A percentile compares a stretch with the other conserved stretches of the same genome.
phyloP scores from a whole-genome alignment of 2,888 invertebrate genomes.

The Phasia obesa region DNA sequence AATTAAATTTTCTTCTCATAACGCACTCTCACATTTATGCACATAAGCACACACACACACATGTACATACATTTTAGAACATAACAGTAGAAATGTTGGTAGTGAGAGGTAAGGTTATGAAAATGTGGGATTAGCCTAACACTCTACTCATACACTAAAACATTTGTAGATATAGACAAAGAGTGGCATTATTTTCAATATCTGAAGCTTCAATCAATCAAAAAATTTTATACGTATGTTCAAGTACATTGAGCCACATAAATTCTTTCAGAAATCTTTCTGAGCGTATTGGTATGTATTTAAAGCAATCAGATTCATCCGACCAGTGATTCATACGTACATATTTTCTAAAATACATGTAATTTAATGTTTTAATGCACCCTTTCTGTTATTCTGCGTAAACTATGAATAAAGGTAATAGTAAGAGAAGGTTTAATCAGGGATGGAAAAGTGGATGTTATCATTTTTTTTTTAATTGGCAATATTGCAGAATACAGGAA shows the following conservation, averaged over 20 bases:
- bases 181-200: slow-evolving; percentile 58
- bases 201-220: slow-evolving; percentile 67
- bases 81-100: neutral
- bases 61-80: neutral
- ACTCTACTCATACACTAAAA: slow-evolving; percentile 12
- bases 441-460: too few species aligned
- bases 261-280: slow-evolving; percentile 28
- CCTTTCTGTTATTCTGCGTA: neutral
- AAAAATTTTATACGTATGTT: slow-evolving; percentile 23
- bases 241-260: slow-evolving; percentile 4
- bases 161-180: neutral
- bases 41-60: neutral
- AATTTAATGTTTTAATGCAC: neutral
- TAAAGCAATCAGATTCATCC: neutral
- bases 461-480: too few species aligned
- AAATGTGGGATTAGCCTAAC: slow-evolving; percentile 50
- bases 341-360: neutral
- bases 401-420: neutral
- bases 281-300: slow-evolving; percentile 5
- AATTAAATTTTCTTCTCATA: slow-evolving; percentile 36
- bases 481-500: too few species aligned
- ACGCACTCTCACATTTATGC: neutral
- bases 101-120: slow-evolving; percentile 1
- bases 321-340: slow-evolving; percentile 8
- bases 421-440: too few species aligned